Evolutionary conservation across 2,113 vertebrate genomes (phyloP), one percentile per base, ranked within the genome.

Genomic region (Paracanthobrama guichenoti): DNA sequence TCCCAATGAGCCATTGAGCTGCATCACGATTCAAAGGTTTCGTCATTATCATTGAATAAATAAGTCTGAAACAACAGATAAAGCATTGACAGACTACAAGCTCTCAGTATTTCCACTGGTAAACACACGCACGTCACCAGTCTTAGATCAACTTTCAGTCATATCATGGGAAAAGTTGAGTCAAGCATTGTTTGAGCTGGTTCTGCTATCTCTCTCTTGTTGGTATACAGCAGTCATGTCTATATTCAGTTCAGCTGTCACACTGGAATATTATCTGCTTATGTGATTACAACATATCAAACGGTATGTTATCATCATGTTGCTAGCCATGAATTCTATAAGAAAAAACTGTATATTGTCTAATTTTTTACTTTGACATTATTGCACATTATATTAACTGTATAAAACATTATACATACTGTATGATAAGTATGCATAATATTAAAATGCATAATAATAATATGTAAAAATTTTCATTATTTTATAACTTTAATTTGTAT

Each of bases 41-140:
- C 72, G 86, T 81, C 60, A 81, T 90, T 95, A 94, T 95, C 93
- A 89, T 87, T 93, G 93, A 90, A 88, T 88, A 95, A 95, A 95
- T 92, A 94, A 59, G 91, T 90, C 90, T 92, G 91, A 55, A 90
- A 86, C 57, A 84, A 88, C 84, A 92, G 93, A 94, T 94, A 94
- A 93, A 85, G 71, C 26, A 16, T 57, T 62, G 77, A 75, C 82
- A 86, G 76, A 83, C 78, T 53, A 35, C 31, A 62, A 66, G 31
- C 79, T 18, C 55, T 75, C 85, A 64, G 75, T 86, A 87, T 88
- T 88, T 89, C 90, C 88, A 87, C 66, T 39, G 39, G 84, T 86
- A 85, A 87, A 85, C 81, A 84, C 10, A 31, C 39, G 71, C 77
- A 84, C 83, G 48, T 87, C 87, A 87, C 11, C 59, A 77, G 14